Percentiles rank a stretch among this genome's conserved stretches.
phyloP scores from a whole-genome alignment of 92 coral and sea anemone species.

The Bergia puertoricense region DNA sequence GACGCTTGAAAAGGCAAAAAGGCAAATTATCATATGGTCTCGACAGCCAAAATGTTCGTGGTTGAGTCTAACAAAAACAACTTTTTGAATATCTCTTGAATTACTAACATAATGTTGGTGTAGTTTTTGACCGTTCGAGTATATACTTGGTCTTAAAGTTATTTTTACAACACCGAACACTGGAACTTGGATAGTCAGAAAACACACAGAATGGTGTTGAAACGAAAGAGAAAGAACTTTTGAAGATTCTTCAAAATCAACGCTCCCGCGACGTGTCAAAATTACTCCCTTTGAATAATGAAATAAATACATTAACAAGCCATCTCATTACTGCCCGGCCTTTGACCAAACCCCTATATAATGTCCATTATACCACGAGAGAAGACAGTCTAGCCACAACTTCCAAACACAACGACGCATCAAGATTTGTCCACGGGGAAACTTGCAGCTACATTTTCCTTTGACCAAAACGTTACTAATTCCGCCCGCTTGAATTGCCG shows the following conservation, averaged over 20 bases:
- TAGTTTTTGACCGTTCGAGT: neutral
- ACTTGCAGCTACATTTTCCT: neutral
- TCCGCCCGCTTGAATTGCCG: neutral
- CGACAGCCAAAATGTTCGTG: constrained; percentile 25
- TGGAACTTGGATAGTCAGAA: neutral
- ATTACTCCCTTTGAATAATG: constrained; percentile 30
- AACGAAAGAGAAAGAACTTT: constrained; percentile 26
- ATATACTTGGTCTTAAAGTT: neutral
- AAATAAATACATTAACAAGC: neutral
- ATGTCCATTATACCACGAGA: neutral
- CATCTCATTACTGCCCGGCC: constrained; percentile 19
- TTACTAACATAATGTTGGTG: neutral
- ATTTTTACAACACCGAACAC: neutral
- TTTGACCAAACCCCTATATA: constrained; percentile 25
- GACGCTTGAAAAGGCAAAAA: neutral
- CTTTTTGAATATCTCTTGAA: neutral
- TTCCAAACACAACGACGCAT: neutral
- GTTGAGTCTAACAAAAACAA: neutral
- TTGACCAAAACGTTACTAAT: neutral
- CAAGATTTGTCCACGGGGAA: constrained; percentile 1
- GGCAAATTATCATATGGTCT: constrained; percentile 42
- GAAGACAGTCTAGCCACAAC: constrained; percentile 1
- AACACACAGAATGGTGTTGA: constrained; percentile 15
- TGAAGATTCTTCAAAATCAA: constrained; percentile 29
- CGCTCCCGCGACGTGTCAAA: constrained; percentile 15